These are phyloP conservation scores for Megaceryle torquata DNA, from an alignment of 2,113 vertebrate species.

Conservation along the genomic window DNA sequence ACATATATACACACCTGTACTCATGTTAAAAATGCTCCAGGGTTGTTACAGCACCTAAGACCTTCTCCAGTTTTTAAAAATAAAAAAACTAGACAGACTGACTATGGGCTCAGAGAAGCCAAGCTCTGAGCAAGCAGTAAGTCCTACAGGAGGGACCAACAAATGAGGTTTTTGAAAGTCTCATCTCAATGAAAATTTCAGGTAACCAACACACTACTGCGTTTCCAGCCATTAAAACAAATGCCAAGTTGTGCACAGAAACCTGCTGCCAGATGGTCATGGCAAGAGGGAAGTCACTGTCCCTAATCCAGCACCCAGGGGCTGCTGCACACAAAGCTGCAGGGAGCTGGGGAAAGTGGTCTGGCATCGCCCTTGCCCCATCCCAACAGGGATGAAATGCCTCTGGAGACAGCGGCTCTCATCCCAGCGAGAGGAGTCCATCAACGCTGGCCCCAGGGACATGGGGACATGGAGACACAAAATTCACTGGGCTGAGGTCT, in stretches of 20 bases:
- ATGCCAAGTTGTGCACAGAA: background rate
- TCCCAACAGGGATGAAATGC: accelerated
- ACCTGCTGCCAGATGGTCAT: background rate
- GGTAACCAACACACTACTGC: background rate
- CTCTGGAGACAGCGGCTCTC: background rate
- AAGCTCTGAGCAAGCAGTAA: background rate
- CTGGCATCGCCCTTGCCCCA: background rate
- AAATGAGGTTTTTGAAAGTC: background rate
- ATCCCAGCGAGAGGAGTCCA: background rate
- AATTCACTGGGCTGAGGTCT: background rate
- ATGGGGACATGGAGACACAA: background rate
- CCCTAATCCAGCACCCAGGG: background rate
- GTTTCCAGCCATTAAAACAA: background rate
- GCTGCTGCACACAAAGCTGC: background rate
- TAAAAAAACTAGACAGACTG: background rate
- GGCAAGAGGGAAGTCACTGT: background rate
- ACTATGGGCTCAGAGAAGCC: background rate
- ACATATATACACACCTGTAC: background rate
- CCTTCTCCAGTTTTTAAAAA: background rate
- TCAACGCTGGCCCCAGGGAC: background rate
- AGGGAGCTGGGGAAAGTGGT: background rate
- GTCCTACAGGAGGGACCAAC: background rate
- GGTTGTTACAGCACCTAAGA: background rate
- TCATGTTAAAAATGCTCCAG: background rate
- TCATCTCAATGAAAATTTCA: background rate